A percentile compares a stretch with the other conserved stretches of the same genome.
Evolutionary conservation across 2,888 invertebrate species (phyloP).

Genomic region (Heliconius cydno): DNA sequence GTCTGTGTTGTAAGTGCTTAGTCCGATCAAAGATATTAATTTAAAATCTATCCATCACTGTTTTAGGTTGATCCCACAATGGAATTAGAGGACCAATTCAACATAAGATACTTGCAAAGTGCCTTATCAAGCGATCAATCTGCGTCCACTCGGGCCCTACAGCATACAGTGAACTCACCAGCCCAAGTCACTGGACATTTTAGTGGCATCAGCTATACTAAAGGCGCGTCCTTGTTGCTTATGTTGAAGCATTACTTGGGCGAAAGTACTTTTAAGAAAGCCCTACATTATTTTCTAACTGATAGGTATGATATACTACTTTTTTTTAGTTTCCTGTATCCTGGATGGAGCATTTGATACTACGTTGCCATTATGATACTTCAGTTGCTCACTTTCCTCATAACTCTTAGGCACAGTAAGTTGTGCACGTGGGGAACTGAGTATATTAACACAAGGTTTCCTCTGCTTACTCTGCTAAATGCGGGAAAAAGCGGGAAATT

Average conservation of each 20-base stretch:
- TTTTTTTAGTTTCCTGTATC: too few species aligned
- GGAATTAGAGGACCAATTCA: conserved; percentile 88
- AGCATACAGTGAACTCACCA: conserved; percentile 83
- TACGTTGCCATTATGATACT: too few species aligned
- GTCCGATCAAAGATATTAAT: background rate
- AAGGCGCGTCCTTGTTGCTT: conserved; percentile 85
- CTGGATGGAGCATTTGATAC: too few species aligned
- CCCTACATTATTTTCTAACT: conserved; percentile 65
- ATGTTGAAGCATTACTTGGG: conserved; percentile 87
- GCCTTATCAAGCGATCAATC: conserved; percentile 78
- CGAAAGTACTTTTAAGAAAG: conserved; percentile 78
- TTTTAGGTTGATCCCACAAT: conserved; percentile 65
- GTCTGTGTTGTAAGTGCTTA: too few species aligned
- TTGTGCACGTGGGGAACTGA: too few species aligned
- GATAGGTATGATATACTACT: conserved; percentile 46
- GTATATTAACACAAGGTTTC: too few species aligned
- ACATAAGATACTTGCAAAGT: conserved; percentile 86
- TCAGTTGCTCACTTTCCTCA: too few species aligned
- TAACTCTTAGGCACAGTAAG: too few species aligned
- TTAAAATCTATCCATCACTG: background rate
- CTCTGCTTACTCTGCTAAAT: too few species aligned
- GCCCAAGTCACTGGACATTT: conserved; percentile 86
- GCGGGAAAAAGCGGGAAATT: too few species aligned
- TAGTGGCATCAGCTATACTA: conserved; percentile 87
- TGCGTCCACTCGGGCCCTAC: conserved; percentile 82